phyloP scores from a whole-genome alignment of 2,797 vertebrate genomes.

The Notolabrus celidotus region DNA sequence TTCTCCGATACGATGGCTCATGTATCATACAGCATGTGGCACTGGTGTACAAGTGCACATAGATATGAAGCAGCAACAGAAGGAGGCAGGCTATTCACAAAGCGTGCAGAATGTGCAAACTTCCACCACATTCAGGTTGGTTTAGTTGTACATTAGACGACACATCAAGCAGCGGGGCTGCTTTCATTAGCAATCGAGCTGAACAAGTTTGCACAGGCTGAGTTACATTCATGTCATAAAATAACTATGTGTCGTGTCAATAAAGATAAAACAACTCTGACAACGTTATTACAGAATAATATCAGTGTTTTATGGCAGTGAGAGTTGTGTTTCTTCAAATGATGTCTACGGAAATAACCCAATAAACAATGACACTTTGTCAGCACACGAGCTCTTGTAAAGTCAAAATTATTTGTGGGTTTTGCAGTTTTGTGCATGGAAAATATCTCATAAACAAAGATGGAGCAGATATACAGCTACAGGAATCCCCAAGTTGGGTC shows the following conservation, averaged over 20 bases:
- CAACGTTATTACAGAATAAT: constrained; percentile 45
- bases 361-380: constrained; percentile 53
- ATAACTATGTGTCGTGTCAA: constrained; percentile 42
- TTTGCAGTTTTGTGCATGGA: constrained; percentile 29
- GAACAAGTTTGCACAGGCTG: constrained; percentile 47
- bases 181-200: constrained; percentile 65
- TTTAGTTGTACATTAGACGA: constrained; percentile 37
- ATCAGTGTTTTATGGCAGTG: constrained; percentile 48
- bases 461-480: constrained; percentile 28
- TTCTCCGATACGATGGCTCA: constrained; percentile 56
- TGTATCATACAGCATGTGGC: constrained; percentile 67
- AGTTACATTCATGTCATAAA: constrained; percentile 43
- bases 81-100: constrained; percentile 20
- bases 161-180: constrained; percentile 59
- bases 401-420: constrained; percentile 34
- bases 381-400: constrained; percentile 41
- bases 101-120: constrained; percentile 41
- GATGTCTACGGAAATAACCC: constrained; percentile 46
- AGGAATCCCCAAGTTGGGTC: constrained; percentile 6
- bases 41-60: constrained; percentile 11
- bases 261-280: constrained; percentile 55
- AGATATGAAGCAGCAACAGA: constrained; percentile 29
- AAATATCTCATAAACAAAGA: constrained; percentile 53
- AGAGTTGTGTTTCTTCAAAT: constrained; percentile 50
- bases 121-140: constrained; percentile 42